Base-by-base conservation (phyloP, 2,113 vertebrate genomes). In the Sceloporus undulatus region DNA sequence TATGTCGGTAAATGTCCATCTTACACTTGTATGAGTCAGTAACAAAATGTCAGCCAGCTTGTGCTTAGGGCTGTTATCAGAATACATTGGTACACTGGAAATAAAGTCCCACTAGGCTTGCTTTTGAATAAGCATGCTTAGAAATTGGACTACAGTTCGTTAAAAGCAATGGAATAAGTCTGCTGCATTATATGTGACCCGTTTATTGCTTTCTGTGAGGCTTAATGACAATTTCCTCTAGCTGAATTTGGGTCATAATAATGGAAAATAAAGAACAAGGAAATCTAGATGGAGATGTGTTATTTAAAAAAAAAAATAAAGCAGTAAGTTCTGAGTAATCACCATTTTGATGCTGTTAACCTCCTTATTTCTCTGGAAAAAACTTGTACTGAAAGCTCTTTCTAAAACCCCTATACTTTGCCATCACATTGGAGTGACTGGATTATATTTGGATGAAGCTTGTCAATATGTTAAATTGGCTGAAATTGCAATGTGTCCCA, bases 401-500 rank as follows among this genome's bases (percentile, higher is more conserved):
- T 90, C 90, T 94, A 91, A 89, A 88, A 91, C 81, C 85, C 88
- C 84, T 81, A 68, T 81, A 1, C 86, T 27, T 82, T 90, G 42
- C 86, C 89, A 88, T 89, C 88, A 86, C 4, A 65, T 91, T 93
- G 87, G n/a, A 89, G 79, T 92, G 93, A 90, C 65, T 94, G 92
- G 92, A 83, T 87, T 96, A 87, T 0, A 4, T 92, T 93, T 92
- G 86, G 87, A 84, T 88, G 88, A 88, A 80, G 93, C 85, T 42
- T 71, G 62, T 0, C 2, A 71, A 68, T 93, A 75, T 90, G 42
- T 90, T 80, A 92, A 89, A 79, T 87, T 70, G 93, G 95, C 94
- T 92, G 90, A 93, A 56, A 80, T 85, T 88, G 85, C 91, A 85
- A 81, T 79, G 90, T 93, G 94, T 94, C 95, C 94, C 90, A 96